Conservation (phyloP, 37 sponge, comb jelly and placozoan species). For the Tethya wilhelma region DNA sequence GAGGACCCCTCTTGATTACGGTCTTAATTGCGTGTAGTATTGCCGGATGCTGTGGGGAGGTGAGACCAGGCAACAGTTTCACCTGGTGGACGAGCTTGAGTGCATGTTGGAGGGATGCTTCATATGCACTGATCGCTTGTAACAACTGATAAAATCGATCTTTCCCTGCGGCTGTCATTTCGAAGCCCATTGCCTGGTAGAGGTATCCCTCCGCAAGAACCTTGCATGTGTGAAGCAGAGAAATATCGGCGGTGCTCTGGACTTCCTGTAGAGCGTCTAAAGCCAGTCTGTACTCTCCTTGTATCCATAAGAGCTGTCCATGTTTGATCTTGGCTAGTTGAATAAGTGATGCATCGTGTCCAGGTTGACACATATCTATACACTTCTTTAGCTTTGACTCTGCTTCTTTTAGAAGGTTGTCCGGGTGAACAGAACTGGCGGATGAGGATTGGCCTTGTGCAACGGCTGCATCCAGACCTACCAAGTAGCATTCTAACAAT, state of each 20-base stretch:
- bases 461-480: conserved; percentile 2
- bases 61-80: not conserved
- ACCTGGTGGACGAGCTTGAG: conserved; percentile 16
- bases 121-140: conserved; percentile 54
- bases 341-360: conserved; percentile 42
- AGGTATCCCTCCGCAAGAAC: conserved; percentile 50
- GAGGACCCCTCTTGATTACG: conserved; percentile 29
- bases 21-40: conserved; percentile 26
- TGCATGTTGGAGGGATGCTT: conserved; percentile 31
- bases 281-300: conserved; percentile 6
- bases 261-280: conserved; percentile 8
- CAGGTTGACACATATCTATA: conserved; percentile 34
- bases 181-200: conserved; percentile 38
- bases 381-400: conserved; percentile 15
- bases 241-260: conserved; percentile 15
- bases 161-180: not conserved
- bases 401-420: conserved; percentile 19
- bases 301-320: conserved; percentile 52
- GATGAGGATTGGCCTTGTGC: conserved; percentile 3
- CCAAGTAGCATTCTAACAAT: conserved; percentile 33
- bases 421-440: conserved; percentile 19
- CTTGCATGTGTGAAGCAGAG: conserved; percentile 51
- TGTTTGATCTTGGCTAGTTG: conserved; percentile 37
- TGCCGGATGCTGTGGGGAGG: conserved; percentile 38
- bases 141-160: not conserved